These are phyloP conservation scores for Chaunax sp. DNA, from an alignment of 2,797 vertebrate species.

Conservation along the genomic window DNA sequence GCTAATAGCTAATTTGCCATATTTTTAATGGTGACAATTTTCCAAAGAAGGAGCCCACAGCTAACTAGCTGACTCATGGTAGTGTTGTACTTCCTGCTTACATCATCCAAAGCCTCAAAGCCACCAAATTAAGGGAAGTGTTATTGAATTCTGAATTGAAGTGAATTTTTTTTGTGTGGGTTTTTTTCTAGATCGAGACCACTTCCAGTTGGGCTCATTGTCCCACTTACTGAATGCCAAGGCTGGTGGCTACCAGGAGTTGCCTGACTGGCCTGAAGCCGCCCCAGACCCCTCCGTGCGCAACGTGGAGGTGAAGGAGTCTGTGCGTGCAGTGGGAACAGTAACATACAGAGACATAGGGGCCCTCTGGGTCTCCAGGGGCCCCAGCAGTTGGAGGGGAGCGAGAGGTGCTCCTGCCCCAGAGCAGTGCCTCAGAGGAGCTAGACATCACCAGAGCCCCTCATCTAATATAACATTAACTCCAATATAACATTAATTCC, in stretches of 20 bases:
- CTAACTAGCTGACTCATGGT: neutral
- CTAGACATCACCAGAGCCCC: conserved; percentile 45
- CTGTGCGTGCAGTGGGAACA: conserved; percentile 89
- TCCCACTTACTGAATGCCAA: conserved; percentile 97
- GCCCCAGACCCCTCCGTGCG: conserved; percentile 98
- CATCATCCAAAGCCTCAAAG: neutral
- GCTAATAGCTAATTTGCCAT: neutral
- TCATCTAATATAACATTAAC: conserved; percentile 52
- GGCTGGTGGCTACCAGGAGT: conserved; percentile 96
- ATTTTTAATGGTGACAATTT: too few relatives aligned
- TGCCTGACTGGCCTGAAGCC: conserved; percentile 95
- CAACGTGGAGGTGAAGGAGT: conserved; percentile 98
- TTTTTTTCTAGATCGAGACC: conserved; percentile 91
- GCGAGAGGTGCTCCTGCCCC: conserved; percentile 75
- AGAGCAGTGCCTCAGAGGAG: conserved; percentile 75
- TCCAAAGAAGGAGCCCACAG: neutral
- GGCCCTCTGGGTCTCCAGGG: conserved; percentile 56
- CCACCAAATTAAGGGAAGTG: too few relatives aligned
- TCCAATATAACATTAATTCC: conserved; percentile 67
- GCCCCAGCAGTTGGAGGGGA: conserved; percentile 65
- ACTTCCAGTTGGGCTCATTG: conserved; percentile 97
- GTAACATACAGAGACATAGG: conserved; percentile 84
- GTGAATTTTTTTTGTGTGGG: neutral
- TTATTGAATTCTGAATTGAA: neutral
- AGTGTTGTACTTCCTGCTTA: neutral